Base-by-base conservation (phyloP, 2,888 invertebrate genomes). In the Orchesella flavescens region DNA sequence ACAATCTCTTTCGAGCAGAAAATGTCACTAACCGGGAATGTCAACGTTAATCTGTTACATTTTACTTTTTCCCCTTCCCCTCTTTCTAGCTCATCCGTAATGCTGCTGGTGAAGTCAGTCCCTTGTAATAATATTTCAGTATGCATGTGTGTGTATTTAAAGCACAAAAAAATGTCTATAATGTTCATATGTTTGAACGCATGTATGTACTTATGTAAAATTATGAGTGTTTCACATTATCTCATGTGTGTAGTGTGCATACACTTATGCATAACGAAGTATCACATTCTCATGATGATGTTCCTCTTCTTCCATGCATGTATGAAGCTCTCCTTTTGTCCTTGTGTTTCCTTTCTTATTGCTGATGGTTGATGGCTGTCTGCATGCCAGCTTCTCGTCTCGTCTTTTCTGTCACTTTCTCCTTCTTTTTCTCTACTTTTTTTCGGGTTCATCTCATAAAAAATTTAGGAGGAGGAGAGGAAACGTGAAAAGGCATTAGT, bases 1-100 rank as follows among this genome's bases (percentile, higher is more conserved):
- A 86, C 71, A 85, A 75, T 71, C n/a, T 86, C 85, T 71, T 75
- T 77, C 85, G 77, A 81, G 82, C 83, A 85, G 87, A 86, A 86
- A 86, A 87, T 87, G 85, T 86, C 85, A 84, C 82, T 66, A 80
- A 72, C 79, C 74, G 85, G 84, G 86, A 87, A 87, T 86, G 87
- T 86, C 86, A 87, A 85, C 85, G 84, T 79, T 87, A 87, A 87
- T 87, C 85, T 85, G 72, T 75, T 59, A 78, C 73, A 66, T 66
- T 78, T 79, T 72, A 53, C 68, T 24, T 72, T 63, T 72, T 59
- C 68, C 68, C 69, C 49, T 69, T n/a, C 53, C 69, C 49, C 7
- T 4, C 23, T 65, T 17, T 57, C 19, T 12, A n/a, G 7, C 34
- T 34, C 34, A 7, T 34, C 7, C 34, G 34, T 34, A 34, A 34